Conservation (phyloP, 2,113 vertebrate genomes). For the Emydocephalus ijimae region DNA sequence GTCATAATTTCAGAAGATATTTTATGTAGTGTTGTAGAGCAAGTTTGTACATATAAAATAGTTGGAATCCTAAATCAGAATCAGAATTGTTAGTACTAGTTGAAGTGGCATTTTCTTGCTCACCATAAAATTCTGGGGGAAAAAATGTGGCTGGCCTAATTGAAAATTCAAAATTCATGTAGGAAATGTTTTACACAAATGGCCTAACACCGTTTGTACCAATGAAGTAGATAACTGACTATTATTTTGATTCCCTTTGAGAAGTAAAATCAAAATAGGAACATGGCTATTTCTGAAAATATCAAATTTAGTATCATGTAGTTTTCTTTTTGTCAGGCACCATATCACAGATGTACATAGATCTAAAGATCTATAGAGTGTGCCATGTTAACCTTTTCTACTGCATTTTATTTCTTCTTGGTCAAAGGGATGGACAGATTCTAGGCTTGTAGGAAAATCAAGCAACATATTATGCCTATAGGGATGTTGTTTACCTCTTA, state of each 20-base stretch:
- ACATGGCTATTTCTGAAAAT: neutral
- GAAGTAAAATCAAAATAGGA: neutral
- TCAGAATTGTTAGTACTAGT: neutral
- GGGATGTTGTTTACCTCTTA: neutral
- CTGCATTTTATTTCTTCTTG: neutral
- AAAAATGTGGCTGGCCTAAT: neutral
- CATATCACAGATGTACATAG: neutral
- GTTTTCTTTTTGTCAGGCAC: neutral
- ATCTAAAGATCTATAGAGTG: neutral
- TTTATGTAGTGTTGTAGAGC: neutral
- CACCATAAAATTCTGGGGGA: neutral
- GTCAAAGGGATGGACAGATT: neutral
- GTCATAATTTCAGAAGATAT: conserved; percentile 8
- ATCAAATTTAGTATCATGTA: neutral
- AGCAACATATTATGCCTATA: neutral
- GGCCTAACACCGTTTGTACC: neutral
- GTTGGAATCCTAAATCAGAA: neutral
- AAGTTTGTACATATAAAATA: neutral
- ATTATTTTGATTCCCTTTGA: neutral
- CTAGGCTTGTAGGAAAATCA: neutral
- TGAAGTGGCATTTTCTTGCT: neutral
- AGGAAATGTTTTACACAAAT: neutral
- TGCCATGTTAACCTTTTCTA: neutral
- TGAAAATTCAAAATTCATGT: neutral
- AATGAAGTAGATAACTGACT: neutral